Evolutionary conservation across 2,888 invertebrate species (phyloP), one percentile per base, ranked within the genome.

Genomic region (Euphydryas editha): DNA sequence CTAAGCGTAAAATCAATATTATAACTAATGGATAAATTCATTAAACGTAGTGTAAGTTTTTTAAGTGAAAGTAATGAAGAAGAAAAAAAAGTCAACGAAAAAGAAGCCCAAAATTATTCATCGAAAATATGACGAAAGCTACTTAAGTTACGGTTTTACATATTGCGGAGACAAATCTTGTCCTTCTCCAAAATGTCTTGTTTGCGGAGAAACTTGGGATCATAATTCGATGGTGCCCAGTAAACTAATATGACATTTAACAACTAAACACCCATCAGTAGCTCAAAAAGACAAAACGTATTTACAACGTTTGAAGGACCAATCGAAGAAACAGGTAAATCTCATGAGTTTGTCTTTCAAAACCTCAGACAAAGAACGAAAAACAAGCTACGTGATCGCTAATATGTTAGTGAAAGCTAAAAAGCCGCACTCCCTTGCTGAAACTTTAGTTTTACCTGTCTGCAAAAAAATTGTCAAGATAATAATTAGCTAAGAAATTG

Each of bases 201-300:
- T 42, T 37, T 57, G 20, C 42, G 39, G 42, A 42, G 42, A 44
- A 44, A n/a, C 15, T 15, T 44, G 13, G 42, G 15, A 10, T 36
- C 46, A 59, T 59, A 55, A 62, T 62, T 42, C 42, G 44, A 62
- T 61, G 61, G 54, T 62, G 54, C 51, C 61, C 8, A 62, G 61
- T 55, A 62, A 55, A 62, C 54, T 62, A 55, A 55, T 62, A 62
- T 54, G 44, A 62, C 61, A 62, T 62, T 62, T 62, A 62, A 62
- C 61, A 20, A 62, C 54, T 37, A 70, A 71, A 62, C 65, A 73
- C 68, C 72, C 67, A 69, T 71, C 69, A 42, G 65, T 70, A 62
- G 72, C 72, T 62, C 71, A 72, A 67, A 57, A 64, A 67, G 60
- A 64, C 59, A 56, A 65, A 56, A 68, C 65, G 65, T 60, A 60